Conservation (phyloP, 2,888 invertebrate genomes). For the Machimus atricapillus region DNA sequence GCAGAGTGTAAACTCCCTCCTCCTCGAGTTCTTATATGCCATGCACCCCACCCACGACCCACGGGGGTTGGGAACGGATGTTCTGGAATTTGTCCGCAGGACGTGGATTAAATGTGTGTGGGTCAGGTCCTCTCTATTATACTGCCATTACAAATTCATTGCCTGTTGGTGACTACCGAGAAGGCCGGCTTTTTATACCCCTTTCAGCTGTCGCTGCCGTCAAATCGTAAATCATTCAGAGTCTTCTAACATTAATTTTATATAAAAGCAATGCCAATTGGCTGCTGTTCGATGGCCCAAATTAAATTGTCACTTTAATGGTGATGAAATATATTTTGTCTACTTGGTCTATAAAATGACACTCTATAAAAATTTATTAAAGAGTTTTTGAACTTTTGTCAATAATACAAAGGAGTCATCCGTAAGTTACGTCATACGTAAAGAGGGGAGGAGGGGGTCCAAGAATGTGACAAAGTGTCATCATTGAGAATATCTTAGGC, state of each 20-base stretch:
- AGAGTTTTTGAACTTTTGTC: neutral
- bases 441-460: too few species aligned
- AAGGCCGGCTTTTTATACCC: neutral
- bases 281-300: neutral
- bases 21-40: neutral
- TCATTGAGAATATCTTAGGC: too few species aligned
- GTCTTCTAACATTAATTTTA: neutral
- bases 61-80: neutral
- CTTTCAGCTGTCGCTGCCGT: neutral
- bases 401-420: too few species aligned
- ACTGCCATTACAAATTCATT: neutral
- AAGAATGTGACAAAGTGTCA: too few species aligned
- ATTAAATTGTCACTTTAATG: neutral
- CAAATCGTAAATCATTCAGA: neutral
- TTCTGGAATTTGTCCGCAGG: neutral
- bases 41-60: neutral
- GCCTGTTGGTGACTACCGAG: neutral
- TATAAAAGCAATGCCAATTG: neutral
- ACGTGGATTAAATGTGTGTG: neutral
- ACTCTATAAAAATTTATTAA: neutral
- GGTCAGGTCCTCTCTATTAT: neutral
- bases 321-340: neutral
- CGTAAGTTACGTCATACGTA: too few species aligned
- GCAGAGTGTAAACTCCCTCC: neutral
- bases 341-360: neutral